phyloP scores from a whole-genome alignment of 2,797 vertebrate species.

The Tapera naevia region DNA sequence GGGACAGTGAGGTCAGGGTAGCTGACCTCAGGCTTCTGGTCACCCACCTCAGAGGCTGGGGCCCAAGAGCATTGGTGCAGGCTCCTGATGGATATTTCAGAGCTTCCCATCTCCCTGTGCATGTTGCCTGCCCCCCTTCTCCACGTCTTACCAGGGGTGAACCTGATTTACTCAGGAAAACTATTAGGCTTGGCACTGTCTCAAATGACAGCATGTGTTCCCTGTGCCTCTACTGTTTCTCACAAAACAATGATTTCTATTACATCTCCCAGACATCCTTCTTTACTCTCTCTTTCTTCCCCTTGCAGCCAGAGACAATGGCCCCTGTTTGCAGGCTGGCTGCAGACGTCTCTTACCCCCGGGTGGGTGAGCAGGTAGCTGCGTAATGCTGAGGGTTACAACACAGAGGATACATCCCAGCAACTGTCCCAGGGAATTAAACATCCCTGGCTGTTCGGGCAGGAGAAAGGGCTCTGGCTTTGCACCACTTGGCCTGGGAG shows the following conservation, averaged over 20 bases:
- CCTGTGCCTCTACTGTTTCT: not conserved
- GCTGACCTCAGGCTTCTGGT: not conserved
- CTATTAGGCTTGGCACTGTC: not conserved
- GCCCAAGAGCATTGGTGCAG: not conserved
- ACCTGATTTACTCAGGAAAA: not conserved
- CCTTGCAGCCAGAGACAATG: not conserved
- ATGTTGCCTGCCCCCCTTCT: not conserved
- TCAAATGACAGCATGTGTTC: not conserved
- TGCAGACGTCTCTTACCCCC: not conserved
- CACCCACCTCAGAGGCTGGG: not conserved
- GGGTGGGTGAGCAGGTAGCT: not conserved
- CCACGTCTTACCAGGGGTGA: not conserved
- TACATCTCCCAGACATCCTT: not conserved
- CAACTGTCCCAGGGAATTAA: not conserved
- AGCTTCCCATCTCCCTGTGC: not conserved
- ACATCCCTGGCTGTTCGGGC: not conserved
- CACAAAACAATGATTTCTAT: not conserved
- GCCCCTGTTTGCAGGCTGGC: not conserved
- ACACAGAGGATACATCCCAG: not conserved
- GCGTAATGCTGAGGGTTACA: not conserved
- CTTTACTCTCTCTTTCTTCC: not conserved
- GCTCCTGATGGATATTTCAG: not conserved
- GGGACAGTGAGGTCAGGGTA: not conserved
- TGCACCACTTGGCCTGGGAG: not conserved
- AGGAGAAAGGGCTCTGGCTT: not conserved